phyloP scores from a whole-genome alignment of 2,113 vertebrate species.

The Clupea harengus region DNA sequence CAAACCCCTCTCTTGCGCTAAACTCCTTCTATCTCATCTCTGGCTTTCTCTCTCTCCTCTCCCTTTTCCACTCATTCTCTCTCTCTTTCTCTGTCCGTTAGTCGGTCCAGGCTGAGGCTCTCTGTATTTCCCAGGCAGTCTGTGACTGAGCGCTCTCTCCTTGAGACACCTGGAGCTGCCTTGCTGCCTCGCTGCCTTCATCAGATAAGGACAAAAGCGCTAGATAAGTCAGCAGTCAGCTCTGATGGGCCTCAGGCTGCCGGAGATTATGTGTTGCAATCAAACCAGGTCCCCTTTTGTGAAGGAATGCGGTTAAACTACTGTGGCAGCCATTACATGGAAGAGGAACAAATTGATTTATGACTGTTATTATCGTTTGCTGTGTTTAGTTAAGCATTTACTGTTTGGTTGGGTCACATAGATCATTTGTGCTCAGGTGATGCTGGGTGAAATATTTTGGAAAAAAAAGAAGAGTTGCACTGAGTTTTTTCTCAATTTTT shows the following conservation, averaged over 20 bases:
- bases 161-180: slow-evolving; percentile 7
- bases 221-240: background rate
- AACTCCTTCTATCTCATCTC: background rate
- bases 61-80: background rate
- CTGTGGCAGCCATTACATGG: background rate
- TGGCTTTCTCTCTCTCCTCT: background rate
- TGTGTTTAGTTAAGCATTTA: background rate
- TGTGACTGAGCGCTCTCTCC: background rate
- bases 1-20: background rate
- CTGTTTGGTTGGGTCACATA: background rate
- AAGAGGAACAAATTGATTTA: background rate
- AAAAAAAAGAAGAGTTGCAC: background rate
- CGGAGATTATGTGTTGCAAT: background rate
- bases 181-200: background rate
- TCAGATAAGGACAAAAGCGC: slow-evolving; percentile 5
- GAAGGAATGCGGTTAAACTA: background rate
- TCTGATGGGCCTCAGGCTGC: background rate
- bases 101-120: background rate
- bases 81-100: background rate
- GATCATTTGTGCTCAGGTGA: slow-evolving; percentile 4
- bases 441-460: background rate
- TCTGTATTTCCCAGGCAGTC: background rate
- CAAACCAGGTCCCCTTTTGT: background rate
- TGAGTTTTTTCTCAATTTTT: background rate
- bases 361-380: background rate